Evolutionary conservation across 2,888 invertebrate species (phyloP).

Genomic region (Zaprionus obscuricornis): DNA sequence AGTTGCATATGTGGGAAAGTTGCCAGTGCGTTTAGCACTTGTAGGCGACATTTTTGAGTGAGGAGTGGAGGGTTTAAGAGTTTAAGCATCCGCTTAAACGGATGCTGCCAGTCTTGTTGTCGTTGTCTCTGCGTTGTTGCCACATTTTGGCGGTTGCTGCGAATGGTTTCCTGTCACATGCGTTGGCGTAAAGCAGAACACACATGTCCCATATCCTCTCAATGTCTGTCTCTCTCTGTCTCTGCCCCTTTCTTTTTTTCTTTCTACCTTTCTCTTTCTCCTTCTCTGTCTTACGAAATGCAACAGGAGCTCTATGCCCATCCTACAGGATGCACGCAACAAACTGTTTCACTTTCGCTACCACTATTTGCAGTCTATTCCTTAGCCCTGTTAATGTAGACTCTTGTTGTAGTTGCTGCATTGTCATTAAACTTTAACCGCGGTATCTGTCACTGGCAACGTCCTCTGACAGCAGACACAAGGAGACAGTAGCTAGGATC

Average conservation of each 20-base stretch:
- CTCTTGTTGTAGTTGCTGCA: constrained; percentile 27
- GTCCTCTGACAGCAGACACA: constrained; percentile 2
- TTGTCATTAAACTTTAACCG: constrained; percentile 73
- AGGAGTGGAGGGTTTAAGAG: constrained; percentile 9
- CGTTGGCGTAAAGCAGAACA: constrained; percentile 55
- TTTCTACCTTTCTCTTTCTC: too few relatives aligned
- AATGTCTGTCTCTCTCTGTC: not conserved
- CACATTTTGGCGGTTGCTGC: constrained; percentile 74
- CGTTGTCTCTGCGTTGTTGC: constrained; percentile 56
- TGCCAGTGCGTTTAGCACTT: constrained; percentile 67
- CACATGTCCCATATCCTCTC: constrained; percentile 25
- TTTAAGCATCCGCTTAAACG: constrained; percentile 56
- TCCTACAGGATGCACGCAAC: constrained; percentile 61
- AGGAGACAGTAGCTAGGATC: constrained; percentile 29
- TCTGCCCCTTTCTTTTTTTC: too few relatives aligned
- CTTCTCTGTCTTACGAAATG: constrained; percentile 31
- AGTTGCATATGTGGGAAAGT: constrained; percentile 66
- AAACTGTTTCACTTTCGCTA: constrained; percentile 73
- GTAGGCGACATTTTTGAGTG: constrained; percentile 28
- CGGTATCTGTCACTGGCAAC: constrained; percentile 65
- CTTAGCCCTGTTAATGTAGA: constrained; percentile 21
- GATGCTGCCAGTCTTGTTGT: constrained; percentile 42
- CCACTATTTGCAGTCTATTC: constrained; percentile 35
- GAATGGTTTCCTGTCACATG: constrained; percentile 73
- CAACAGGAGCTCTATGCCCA: constrained; percentile 52